Evolutionary conservation across 2,113 vertebrate species (phyloP).

Genomic region (Chloropsis cyanopogon): DNA sequence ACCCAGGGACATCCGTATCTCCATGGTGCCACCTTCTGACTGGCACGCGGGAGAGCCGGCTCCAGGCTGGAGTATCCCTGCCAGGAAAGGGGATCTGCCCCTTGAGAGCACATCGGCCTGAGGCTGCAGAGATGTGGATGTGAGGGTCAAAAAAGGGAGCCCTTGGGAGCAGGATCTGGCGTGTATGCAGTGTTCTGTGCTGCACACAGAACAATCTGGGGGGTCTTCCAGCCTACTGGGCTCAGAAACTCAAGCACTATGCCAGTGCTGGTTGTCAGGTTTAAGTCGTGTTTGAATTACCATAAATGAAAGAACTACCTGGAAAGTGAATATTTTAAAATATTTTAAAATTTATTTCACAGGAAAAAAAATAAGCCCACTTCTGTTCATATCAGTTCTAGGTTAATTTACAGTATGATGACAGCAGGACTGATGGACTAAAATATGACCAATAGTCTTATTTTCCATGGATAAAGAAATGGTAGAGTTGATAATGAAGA

Average conservation of each 20-base stretch:
- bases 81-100: background rate
- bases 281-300: background rate
- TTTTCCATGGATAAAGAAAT: background rate
- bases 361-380: background rate
- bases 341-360: background rate
- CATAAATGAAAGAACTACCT: background rate
- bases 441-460: background rate
- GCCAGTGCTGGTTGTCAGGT: background rate
- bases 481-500: background rate
- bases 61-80: background rate
- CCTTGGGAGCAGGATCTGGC: background rate
- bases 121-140: background rate
- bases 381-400: background rate
- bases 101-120: background rate
- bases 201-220: accelerated
- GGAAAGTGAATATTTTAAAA: background rate
- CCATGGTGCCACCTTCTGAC: conserved; percentile 37
- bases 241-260: background rate
- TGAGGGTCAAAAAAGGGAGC: background rate
- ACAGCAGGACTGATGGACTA: background rate
- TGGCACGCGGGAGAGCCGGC: background rate
- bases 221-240: background rate
- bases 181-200: background rate
- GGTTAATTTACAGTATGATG: background rate
- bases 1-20: background rate